These are phyloP conservation scores for Cerastoderma edule DNA, from an alignment of 2,888 invertebrate genomes.

Conservation along the genomic window DNA sequence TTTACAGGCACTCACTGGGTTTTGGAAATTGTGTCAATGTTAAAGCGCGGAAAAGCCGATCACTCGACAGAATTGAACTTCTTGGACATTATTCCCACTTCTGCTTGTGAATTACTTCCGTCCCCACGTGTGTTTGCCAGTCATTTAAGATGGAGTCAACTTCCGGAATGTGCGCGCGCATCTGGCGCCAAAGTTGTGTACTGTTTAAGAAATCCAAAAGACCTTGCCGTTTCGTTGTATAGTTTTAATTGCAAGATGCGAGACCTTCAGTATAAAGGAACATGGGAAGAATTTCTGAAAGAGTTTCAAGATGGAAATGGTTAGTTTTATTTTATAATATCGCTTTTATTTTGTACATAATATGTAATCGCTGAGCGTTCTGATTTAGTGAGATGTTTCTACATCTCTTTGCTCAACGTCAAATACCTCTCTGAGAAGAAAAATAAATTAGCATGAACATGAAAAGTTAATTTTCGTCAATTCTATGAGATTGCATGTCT, in stretches of 20 bases:
- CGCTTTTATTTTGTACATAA: too few species aligned
- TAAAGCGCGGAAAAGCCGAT: slow-evolving; percentile 18
- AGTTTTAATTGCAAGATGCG: slow-evolving; percentile 13
- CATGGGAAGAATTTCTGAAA: slow-evolving; percentile 32
- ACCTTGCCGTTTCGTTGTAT: slow-evolving; percentile 30
- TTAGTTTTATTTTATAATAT: not conserved
- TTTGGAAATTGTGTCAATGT: slow-evolving; percentile 34
- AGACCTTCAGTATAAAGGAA: slow-evolving; percentile 14
- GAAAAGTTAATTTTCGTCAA: too few species aligned
- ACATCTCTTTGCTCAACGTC: too few species aligned
- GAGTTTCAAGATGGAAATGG: slow-evolving; percentile 24
- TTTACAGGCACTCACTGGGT: slow-evolving; percentile 40
- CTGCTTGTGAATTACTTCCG: slow-evolving; percentile 12
- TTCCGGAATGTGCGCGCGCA: slow-evolving; percentile 28
- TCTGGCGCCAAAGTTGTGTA: slow-evolving; percentile 30
- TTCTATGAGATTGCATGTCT: too few species aligned
- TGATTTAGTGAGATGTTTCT: too few species aligned
- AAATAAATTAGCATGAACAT: too few species aligned
- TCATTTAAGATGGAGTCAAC: slow-evolving; percentile 28
- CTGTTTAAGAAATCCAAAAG: slow-evolving; percentile 42
- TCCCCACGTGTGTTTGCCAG: slow-evolving; percentile 26
- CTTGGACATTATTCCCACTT: slow-evolving; percentile 31
- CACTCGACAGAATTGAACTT: slow-evolving; percentile 24
- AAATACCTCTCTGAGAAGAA: too few species aligned
- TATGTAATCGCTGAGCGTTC: too few species aligned